A percentile compares a stretch with the other conserved stretches of the same genome.
Conservation (phyloP, 2,888 invertebrate species). For the Parascotia fuliginaria region DNA sequence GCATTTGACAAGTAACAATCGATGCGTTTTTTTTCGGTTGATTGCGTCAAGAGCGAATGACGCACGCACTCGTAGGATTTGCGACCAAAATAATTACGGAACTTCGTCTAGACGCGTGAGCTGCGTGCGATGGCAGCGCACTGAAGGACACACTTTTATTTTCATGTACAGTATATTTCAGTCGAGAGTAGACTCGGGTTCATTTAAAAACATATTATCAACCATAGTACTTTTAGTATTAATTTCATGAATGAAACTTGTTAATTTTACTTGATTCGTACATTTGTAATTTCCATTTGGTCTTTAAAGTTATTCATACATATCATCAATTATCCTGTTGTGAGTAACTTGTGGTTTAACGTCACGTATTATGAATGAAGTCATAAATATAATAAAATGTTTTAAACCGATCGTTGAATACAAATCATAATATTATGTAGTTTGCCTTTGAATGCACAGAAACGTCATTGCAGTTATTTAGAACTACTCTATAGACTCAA, state of each 20-base stretch:
- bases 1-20: conserved; percentile 39
- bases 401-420: too few relatives aligned
- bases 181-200: not conserved
- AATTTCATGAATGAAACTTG: too few relatives aligned
- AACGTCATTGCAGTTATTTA: not conserved
- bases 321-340: conserved; percentile 22
- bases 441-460: not conserved
- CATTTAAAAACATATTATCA: not conserved
- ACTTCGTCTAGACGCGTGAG: conserved; percentile 57
- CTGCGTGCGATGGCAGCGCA: conserved; percentile 21
- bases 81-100: conserved; percentile 66
- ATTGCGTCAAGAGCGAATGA: conserved; percentile 67
- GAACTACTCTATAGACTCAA: not conserved
- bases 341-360: conserved; percentile 12
- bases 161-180: not conserved
- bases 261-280: conserved; percentile 11
- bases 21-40: conserved; percentile 58
- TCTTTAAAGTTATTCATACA: conserved; percentile 4
- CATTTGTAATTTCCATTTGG: conserved; percentile 16
- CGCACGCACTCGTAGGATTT: conserved; percentile 54
- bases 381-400: not conserved
- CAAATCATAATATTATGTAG: not conserved
- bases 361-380: conserved; percentile 10
- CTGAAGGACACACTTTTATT: conserved; percentile 21
- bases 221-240: not conserved